These are phyloP conservation scores for Linyphia triangularis DNA, from an alignment of 2,888 invertebrate genomes.

Conservation along the genomic window DNA sequence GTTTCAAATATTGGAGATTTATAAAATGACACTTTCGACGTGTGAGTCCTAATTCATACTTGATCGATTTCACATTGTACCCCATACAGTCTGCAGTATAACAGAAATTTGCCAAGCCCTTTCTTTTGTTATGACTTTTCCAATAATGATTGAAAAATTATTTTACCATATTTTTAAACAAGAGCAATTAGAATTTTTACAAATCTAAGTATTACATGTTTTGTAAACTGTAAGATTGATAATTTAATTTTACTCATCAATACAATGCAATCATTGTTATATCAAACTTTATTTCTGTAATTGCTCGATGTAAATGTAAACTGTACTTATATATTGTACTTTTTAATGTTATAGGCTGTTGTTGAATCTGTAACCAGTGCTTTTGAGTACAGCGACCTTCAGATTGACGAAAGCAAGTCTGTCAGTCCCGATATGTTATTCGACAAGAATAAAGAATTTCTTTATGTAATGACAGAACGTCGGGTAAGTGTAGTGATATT, in stretches of 20 bases:
- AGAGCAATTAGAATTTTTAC: too few relatives aligned
- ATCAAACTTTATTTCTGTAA: neutral
- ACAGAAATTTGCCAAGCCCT: too few relatives aligned
- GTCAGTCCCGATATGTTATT: slow-evolving; percentile 95
- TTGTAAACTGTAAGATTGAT: too few relatives aligned
- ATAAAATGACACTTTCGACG: too few relatives aligned
- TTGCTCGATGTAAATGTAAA: neutral
- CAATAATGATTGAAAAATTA: too few relatives aligned
- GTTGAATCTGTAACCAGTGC: slow-evolving; percentile 85
- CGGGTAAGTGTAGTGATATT: slow-evolving; percentile 83
- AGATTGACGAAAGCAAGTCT: slow-evolving; percentile 89
- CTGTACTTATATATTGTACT: slow-evolving; percentile 51
- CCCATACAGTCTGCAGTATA: too few relatives aligned
- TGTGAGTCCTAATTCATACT: too few relatives aligned
- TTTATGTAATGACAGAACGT: slow-evolving; percentile 95
- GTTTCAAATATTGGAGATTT: too few relatives aligned
- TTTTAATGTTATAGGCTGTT: slow-evolving; percentile 85
- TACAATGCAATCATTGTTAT: neutral
- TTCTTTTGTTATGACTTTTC: too few relatives aligned
- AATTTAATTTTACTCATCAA: neutral
- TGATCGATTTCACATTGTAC: too few relatives aligned
- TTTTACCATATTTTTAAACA: too few relatives aligned
- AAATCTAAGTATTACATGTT: too few relatives aligned
- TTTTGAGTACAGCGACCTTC: slow-evolving; percentile 93
- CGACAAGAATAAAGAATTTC: slow-evolving; percentile 87